Evolutionary conservation across 2,113 vertebrate genomes (phyloP), one percentile per base, ranked within the genome.

Genomic region (Sylvicapra grimmia): DNA sequence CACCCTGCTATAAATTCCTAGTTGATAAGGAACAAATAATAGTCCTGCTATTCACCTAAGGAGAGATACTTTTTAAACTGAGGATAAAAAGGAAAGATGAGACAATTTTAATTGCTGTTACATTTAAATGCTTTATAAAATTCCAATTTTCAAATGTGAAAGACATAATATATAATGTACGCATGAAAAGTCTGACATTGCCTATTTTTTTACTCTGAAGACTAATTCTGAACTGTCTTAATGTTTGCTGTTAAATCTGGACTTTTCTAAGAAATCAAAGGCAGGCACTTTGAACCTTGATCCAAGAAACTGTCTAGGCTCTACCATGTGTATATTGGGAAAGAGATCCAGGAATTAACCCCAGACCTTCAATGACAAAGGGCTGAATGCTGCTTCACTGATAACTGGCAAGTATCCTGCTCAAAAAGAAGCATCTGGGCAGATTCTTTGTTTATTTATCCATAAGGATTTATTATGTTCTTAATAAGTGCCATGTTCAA

Each of bases 121-220:
- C n/a, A 54, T 82, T 90, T 53, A 82, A 82, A 53, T 82, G 49
- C 49, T 82, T 90, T 96, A 53, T 83, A 90, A 97, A 93, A 93
- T 54, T 47, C 2, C 7, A 68, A 58, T 29, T 97, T 95, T 95
- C 36, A 93, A 56, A 61, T 33, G 56, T 40, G 5, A 6, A 79
- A 61, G 15, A 36, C 85, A 29, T 49, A 54, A 56, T 72, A 8
- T 49, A 31, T 59, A 94, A 77, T 75, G 58, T 18, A 83, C 54
- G 12, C 4, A 58, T 75, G 40, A 86, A 65, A 96, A 91, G 77
- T 72, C 27, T 84, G 27, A 21, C 36, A 68, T 29, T 94, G 49
- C 8, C 61, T 86, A 53, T 83, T 65, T 90, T 90, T 86, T 85
- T 36, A 72, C 51, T 68, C 84, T 92, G 59, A 89, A 87, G 19